Base-by-base conservation (phyloP, 2,797 vertebrate species). In the Hippocampus kuda region DNA sequence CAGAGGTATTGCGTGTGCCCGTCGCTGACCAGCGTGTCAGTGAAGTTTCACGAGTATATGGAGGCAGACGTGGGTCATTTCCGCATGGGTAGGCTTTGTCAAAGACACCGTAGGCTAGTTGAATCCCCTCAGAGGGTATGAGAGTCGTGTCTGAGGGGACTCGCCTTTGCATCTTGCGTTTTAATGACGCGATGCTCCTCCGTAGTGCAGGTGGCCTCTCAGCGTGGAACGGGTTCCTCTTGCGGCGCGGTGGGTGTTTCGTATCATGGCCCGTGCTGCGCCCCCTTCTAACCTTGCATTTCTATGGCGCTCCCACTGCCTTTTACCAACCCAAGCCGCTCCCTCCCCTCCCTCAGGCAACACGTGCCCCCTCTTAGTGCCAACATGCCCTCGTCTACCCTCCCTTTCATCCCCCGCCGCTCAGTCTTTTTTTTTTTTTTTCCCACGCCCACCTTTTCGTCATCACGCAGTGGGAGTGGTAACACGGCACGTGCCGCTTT, bases 401-500 rank as follows among this genome's bases (percentile, higher is more conserved):
- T 60, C 71, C 75, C 54, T 51, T 70, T 44, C 65, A 48, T n/a
- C 62, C 62, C 18, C 53, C 53, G 27, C 26, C 53, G 65, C 26
- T 74, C 66, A 38, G 34, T 38, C 34, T 34, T 7, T 34, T 34
- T 34, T 34, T 30, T n/a, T 60, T 16, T 78, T 85, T 87, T 85
- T 87, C 86, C 87, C 87, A 86, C 86, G 83, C 87, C 82, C 70
- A 72, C 85, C 82, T 80, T 79, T 76, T 77, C 83, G 82, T 86
- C 82, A 79, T 86, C 79, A 72, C 75, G 38, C 78, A 78, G 85
- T 85, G 85, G 86, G 87, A 88, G 87, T 86, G 88, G 88, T 83
- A 89, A 87, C 81, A 73, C 70, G 41, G 73, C 87, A 85, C 86
- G 81, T 88, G 86, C 86, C 86, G 84, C 87, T 81, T 86, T 88